Conservation (phyloP, 2,113 vertebrate species). For the Hippoglossus stenolepis region DNA sequence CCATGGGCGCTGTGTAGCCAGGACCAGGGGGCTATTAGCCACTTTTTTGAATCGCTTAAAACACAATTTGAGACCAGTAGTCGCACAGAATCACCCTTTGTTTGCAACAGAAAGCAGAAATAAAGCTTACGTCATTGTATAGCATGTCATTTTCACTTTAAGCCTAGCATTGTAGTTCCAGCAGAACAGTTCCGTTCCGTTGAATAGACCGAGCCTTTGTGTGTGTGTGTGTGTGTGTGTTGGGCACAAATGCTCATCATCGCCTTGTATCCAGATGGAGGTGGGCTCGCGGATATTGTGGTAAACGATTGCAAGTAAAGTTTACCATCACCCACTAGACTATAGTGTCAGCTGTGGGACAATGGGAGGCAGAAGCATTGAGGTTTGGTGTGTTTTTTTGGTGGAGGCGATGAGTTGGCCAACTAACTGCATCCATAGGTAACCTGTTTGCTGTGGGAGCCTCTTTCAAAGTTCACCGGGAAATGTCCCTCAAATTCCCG, state of each 20-base stretch:
- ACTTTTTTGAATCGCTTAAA: neutral
- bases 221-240: slow-evolving; percentile 61
- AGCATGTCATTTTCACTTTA: slow-evolving; percentile 65
- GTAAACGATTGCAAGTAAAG: too few species aligned
- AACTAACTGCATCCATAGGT: slow-evolving; percentile 61
- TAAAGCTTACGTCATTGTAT: slow-evolving; percentile 35
- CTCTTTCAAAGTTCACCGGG: slow-evolving; percentile 54
- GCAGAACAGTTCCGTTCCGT: slow-evolving; percentile 69
- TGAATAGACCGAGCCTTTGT: slow-evolving; percentile 78
- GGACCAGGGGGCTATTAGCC: neutral
- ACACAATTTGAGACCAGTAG: accelerated
- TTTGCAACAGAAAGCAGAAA: neutral
- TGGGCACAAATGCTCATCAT: slow-evolving; percentile 30
- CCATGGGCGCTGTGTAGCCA: slow-evolving; percentile 10
- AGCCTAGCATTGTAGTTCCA: slow-evolving; percentile 63
- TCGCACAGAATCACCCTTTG: neutral
- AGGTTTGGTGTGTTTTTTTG: slow-evolving; percentile 11
- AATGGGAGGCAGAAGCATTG: slow-evolving; percentile 17
- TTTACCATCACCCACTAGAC: neutral
- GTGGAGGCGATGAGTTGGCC: slow-evolving; percentile 59
- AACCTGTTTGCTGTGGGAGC: slow-evolving; percentile 75
- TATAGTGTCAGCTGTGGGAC: neutral
- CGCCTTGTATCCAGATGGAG: slow-evolving; percentile 8
- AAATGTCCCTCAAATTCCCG: neutral
- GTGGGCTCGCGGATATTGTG: too few species aligned